phyloP scores from a whole-genome alignment of 2,113 vertebrate genomes.

The Rutilus rutilus region DNA sequence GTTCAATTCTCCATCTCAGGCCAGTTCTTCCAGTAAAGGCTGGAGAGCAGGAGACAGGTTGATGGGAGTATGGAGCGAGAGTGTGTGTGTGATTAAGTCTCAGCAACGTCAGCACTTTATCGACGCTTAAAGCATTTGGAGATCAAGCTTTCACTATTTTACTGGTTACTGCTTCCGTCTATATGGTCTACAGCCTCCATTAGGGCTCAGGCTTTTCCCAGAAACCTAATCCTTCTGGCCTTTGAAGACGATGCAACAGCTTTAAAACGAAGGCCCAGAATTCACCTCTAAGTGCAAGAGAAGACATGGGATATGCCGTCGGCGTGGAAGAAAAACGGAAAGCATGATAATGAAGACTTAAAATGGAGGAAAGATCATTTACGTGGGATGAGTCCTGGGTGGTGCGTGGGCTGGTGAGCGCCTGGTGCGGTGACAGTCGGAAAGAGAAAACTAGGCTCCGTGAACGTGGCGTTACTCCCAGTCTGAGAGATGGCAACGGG shows the following conservation, averaged over 20 bases:
- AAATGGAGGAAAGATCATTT: conserved; percentile 29
- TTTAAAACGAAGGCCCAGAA: conserved; percentile 32
- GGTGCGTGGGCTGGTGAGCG: background rate
- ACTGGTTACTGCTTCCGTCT: conserved; percentile 69
- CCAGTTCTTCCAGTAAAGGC: conserved; percentile 66
- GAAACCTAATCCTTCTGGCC: conserved; percentile 40
- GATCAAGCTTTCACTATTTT: conserved; percentile 69
- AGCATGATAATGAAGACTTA: conserved; percentile 33
- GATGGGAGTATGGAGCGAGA: conserved; percentile 28
- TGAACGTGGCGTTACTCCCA: conserved; percentile 13
- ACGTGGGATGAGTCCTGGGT: conserved; percentile 19
- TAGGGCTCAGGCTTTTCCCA: conserved; percentile 55
- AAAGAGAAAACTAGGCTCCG: background rate
- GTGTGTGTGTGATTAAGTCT: conserved; percentile 65
- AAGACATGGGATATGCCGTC: background rate
- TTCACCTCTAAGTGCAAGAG: conserved; percentile 9
- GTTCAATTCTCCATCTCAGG: conserved; percentile 62
- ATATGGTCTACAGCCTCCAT: conserved; percentile 61
- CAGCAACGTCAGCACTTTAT: conserved; percentile 70
- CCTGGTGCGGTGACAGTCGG: conserved; percentile 18
- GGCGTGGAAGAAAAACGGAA: background rate
- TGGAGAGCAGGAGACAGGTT: conserved; percentile 59
- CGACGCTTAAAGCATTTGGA: conserved; percentile 72
- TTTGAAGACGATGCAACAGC: conserved; percentile 9
- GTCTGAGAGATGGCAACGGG: conserved; percentile 1